phyloP scores from a whole-genome alignment of 2,113 vertebrate species.

The Gobio gobio region DNA sequence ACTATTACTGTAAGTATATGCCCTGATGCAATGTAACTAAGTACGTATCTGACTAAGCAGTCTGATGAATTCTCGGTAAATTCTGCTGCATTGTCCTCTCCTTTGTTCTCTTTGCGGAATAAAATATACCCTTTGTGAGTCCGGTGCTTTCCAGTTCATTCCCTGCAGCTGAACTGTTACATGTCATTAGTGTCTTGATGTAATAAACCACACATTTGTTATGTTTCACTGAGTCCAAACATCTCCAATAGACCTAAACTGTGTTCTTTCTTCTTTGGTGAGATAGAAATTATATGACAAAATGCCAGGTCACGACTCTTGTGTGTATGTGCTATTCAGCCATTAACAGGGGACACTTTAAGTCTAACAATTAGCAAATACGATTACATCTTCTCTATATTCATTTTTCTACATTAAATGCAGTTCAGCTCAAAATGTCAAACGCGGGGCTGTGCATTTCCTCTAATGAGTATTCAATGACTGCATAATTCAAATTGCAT shows the following conservation, averaged over 20 bases:
- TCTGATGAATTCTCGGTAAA: conserved; percentile 9
- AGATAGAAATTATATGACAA: conserved; percentile 1
- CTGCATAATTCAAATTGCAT: conserved; percentile 28
- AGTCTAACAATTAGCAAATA: conserved; percentile 29
- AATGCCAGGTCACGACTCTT: conserved; percentile 28
- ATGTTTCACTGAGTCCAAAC: conserved; percentile 14
- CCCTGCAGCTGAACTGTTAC: not conserved
- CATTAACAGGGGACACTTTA: not conserved
- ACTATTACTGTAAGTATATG: too few relatives aligned
- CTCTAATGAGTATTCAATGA: conserved; percentile 38
- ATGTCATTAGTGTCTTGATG: conserved; percentile 36
- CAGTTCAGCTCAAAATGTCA: conserved; percentile 37
- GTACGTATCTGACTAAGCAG: not conserved
- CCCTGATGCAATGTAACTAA: not conserved
- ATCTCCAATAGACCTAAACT: conserved; percentile 16
- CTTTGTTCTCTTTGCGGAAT: conserved; percentile 6
- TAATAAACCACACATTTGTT: conserved; percentile 25
- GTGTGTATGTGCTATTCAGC: not conserved
- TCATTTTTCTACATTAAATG: conserved; percentile 6
- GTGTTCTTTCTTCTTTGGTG: not conserved
- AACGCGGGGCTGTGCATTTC: not conserved
- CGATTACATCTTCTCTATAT: conserved; percentile 27
- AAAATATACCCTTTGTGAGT: conserved; percentile 18
- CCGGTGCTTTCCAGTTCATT: conserved; percentile 48
- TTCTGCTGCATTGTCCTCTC: conserved; percentile 15